Base-by-base conservation (phyloP, 2,797 vertebrate genomes). In the Enteromius fasciolatus region DNA sequence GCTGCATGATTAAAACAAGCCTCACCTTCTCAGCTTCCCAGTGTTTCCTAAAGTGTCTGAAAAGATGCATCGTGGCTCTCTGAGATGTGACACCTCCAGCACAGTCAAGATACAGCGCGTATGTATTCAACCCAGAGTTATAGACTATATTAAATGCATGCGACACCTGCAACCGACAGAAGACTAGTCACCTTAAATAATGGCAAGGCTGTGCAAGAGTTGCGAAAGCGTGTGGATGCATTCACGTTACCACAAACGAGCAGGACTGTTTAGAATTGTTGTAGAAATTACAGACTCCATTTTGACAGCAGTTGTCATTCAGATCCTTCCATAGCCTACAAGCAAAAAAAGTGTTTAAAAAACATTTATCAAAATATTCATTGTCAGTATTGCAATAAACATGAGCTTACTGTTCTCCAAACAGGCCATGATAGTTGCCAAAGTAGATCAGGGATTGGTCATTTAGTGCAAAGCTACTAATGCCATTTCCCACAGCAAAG, bases 401-500 rank as follows among this genome's bases (percentile, higher is more conserved):
- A 59, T 12, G 18, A 89, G 14, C 94, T 91, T 89, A 95, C 95
- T 92, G 88, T 84, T 94, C 93, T 90, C 95, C 95, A 86, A 95
- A 94, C 31, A 95, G 92, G 57, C 95, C 94, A 1, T 95, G 94
- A 74, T 94, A 95, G 86, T 95, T 94, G 57, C 90, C 93, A 84
- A 94, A 95, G 87, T 94, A 94, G 82, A 95, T 89, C 81, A 95
- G 78, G 15, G 88, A 86, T 73, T 95, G 93, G 85, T 95, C 93
- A 80, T 95, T 95, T 59, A 93, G 86, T 5, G 78, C 90, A 66
- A 86, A 92, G 85, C 94, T 95, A 88, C 92, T 93, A 84, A 95
- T 44, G 31, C 94, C 94, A 3, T 95, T 95, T 85, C 95, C 95
- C 20, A 94, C 93, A 5, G 92, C 91, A 90, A 95, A 95, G n/a